phyloP scores from a whole-genome alignment of 2,113 vertebrate genomes.

The Pycnonotus jocosus region DNA sequence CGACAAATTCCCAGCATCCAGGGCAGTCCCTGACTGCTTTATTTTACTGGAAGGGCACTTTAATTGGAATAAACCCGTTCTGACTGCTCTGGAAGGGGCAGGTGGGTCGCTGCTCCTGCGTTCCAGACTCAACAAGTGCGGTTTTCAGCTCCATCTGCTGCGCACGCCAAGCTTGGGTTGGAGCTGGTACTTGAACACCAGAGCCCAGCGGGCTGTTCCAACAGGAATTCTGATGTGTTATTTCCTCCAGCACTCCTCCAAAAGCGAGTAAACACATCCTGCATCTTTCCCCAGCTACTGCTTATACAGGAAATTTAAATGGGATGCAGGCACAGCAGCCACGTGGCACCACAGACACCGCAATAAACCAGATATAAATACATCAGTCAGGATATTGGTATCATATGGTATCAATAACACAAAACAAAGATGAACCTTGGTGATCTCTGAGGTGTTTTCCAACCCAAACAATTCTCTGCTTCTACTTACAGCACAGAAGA shows the following conservation, averaged over 20 bases:
- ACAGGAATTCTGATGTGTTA: not conserved
- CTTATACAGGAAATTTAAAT: not conserved
- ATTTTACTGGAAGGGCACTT: not conserved
- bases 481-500: not conserved
- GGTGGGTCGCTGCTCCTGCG: not conserved
- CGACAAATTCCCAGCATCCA: not conserved
- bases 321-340: not conserved
- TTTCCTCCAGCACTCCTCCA: not conserved
- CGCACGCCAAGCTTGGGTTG: not conserved
- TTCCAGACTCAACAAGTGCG: not conserved
- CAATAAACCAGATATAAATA: not conserved
- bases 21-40: not conserved
- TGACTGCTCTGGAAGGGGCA: not conserved
- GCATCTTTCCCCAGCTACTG: not conserved
- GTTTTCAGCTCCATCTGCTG: not conserved
- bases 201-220: not conserved
- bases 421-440: not conserved
- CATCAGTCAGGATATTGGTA: not conserved
- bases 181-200: not conserved
- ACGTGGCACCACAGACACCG: not conserved
- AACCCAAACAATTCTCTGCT: not conserved
- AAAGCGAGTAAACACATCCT: not conserved
- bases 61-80: not conserved
- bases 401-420: fast-evolving
- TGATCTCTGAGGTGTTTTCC: not conserved